A percentile compares a stretch with the other conserved stretches of the same genome.
Evolutionary conservation across 2,113 vertebrate species (phyloP).

Genomic region (Glaucidium brasilianum): DNA sequence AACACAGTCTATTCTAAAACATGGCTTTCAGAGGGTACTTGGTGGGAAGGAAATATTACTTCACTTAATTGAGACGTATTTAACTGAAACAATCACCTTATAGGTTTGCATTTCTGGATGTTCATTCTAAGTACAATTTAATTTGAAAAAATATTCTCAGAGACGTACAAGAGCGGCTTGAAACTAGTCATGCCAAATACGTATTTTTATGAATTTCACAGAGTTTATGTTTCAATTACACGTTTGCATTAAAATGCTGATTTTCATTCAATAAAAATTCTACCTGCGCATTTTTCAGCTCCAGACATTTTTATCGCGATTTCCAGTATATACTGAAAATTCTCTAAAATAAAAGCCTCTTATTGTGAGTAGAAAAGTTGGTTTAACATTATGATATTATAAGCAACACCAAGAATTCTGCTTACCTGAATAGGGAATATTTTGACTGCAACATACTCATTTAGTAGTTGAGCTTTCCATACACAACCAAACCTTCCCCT

Average conservation of each 20-base stretch:
- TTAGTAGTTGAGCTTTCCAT: slow-evolving; percentile 97
- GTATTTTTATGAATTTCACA: neutral
- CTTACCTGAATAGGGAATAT: slow-evolving; percentile 97
- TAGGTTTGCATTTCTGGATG: neutral
- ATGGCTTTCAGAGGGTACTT: neutral
- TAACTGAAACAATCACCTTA: neutral
- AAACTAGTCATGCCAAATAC: rapidly evolving
- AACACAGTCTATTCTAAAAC: no score
- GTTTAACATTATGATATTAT: neutral
- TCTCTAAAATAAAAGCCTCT: neutral
- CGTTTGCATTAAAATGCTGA: neutral
- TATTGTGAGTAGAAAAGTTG: neutral
- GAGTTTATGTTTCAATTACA: neutral
- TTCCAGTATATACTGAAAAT: neutral
- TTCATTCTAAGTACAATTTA: neutral
- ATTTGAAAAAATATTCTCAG: neutral
- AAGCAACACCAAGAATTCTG: neutral
- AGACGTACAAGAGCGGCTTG: neutral
- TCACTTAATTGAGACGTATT: neutral
- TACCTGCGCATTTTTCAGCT: neutral
- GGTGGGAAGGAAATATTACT: neutral
- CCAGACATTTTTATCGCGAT: no score
- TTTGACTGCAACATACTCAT: slow-evolving; percentile 93
- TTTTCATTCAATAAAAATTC: neutral
- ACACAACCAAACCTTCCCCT: slow-evolving; percentile 96